Conservation (phyloP, 1,140 invertebrate species). For the Coelopa frigida region DNA sequence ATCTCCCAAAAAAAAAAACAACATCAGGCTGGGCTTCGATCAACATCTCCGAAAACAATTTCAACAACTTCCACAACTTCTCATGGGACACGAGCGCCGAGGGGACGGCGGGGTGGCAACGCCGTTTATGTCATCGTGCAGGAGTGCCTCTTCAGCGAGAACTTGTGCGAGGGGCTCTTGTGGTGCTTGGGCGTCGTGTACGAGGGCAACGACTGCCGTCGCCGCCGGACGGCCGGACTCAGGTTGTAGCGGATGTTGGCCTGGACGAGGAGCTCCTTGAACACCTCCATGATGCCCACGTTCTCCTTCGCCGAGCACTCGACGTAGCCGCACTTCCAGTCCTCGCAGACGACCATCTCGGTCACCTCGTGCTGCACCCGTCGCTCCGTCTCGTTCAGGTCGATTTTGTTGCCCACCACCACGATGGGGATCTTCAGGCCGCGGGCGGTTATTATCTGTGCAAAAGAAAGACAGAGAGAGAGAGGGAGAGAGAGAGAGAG, state of each 20-base stretch:
- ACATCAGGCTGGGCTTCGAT: no score
- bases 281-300: slow-evolving; percentile 41
- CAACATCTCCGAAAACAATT: no score
- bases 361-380: slow-evolving; percentile 38
- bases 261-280: slow-evolving; percentile 49
- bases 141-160: slow-evolving; percentile 38
- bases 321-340: slow-evolving; percentile 53
- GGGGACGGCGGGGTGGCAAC: no score
- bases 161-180: slow-evolving; percentile 20
- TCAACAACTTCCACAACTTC: no score
- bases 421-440: slow-evolving; percentile 48
- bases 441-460: slow-evolving; percentile 30
- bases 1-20: no score
- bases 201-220: slow-evolving; percentile 47
- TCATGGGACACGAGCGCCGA: no score
- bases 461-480: slow-evolving; percentile 2
- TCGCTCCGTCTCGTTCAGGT: slow-evolving; percentile 33
- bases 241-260: slow-evolving; percentile 50
- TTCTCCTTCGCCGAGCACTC: slow-evolving; percentile 52
- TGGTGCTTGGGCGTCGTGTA: slow-evolving; percentile 9
- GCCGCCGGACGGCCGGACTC: slow-evolving; percentile 46
- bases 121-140: slow-evolving; percentile 33
- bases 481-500: no score
- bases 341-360: slow-evolving; percentile 47
- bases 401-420: slow-evolving; percentile 52